phyloP scores from a whole-genome alignment of 2,797 vertebrate species.

The Micrastur ruficollis region DNA sequence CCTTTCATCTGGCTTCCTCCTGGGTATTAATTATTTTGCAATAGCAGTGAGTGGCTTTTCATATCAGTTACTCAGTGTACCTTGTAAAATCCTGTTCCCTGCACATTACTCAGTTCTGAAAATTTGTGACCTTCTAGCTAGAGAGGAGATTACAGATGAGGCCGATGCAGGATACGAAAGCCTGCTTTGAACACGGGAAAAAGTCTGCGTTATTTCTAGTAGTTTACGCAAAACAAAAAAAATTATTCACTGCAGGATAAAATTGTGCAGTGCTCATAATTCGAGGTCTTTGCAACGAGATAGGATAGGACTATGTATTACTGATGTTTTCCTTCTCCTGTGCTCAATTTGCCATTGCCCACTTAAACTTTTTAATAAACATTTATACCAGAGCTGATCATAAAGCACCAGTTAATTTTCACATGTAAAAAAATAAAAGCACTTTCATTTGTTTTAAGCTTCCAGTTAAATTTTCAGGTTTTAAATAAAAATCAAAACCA shows the following conservation, averaged over 20 bases:
- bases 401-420: neutral
- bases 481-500: neutral
- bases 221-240: neutral
- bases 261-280: neutral
- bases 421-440: neutral
- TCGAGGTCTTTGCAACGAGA: neutral
- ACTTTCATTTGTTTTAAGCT: neutral
- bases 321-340: neutral
- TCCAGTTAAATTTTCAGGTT: neutral
- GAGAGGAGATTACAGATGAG: neutral
- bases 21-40: neutral
- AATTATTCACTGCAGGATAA: neutral
- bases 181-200: neutral
- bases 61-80: neutral
- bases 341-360: neutral
- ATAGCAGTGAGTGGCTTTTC: neutral
- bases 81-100: neutral
- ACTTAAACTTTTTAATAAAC: neutral
- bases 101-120: neutral
- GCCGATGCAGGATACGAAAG: accelerated
- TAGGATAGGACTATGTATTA: neutral
- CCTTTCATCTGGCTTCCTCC: neutral
- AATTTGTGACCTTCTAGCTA: neutral
- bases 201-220: neutral
- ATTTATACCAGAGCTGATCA: neutral